Conservation (phyloP, 2,888 invertebrate genomes). For the Hydropsyche betteni region DNA sequence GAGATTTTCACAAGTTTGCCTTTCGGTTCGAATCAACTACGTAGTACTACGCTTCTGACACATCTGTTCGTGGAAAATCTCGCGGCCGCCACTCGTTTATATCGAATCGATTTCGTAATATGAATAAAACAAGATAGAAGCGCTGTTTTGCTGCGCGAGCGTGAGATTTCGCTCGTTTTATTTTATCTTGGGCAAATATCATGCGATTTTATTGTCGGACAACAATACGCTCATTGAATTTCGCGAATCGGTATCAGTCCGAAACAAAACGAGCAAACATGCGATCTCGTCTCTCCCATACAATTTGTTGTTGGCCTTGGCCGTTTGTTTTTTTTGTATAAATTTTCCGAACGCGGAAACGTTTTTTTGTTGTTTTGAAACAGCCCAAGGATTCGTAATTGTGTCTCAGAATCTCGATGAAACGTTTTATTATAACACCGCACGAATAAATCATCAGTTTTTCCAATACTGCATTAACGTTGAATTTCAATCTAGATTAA, state of each 20-base stretch:
- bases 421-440: conserved; percentile 27
- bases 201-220: too few species aligned
- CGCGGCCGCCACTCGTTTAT: too few species aligned
- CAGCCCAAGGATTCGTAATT: conserved; percentile 43
- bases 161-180: too few species aligned
- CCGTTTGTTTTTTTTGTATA: conserved; percentile 33
- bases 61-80: conserved; percentile 2
- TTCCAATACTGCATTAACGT: not conserved
- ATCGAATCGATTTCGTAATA: too few species aligned
- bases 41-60: not conserved
- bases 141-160: too few species aligned
- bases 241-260: too few species aligned
- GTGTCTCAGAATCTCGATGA: conserved; percentile 43
- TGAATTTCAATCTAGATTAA: too few species aligned
- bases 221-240: too few species aligned
- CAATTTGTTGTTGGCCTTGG: conserved; percentile 45
- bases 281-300: conserved; percentile 26
- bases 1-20: conserved; percentile 9
- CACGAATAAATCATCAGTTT: not conserved
- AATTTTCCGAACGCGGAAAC: conserved; percentile 47
- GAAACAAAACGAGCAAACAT: not conserved
- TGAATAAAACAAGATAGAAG: not conserved
- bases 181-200: too few species aligned
- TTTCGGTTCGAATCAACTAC: not conserved
- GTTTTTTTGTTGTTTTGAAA: conserved; percentile 47